These are phyloP conservation scores for Pteropus alecto DNA, from an alignment of 2,113 vertebrate genomes.

Conservation along the genomic window DNA sequence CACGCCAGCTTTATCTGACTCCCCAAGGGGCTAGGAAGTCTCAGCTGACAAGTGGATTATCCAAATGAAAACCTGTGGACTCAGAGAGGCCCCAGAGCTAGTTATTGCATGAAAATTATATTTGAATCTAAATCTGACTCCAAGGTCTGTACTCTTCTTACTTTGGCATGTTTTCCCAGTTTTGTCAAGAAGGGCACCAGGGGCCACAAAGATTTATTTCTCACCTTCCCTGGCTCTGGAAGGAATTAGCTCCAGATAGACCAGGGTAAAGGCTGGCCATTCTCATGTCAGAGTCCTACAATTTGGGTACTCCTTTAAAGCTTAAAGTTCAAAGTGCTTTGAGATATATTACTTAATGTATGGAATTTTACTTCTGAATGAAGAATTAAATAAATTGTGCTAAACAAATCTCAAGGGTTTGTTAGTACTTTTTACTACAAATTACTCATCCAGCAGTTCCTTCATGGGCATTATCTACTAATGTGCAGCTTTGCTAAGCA, in stretches of 20 bases:
- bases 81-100: neutral
- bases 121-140: neutral
- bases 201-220: neutral
- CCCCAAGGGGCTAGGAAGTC: neutral
- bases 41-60: neutral
- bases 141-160: neutral
- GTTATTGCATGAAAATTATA: neutral
- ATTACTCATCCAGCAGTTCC: slow-evolving; percentile 38
- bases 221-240: neutral
- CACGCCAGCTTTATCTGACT: neutral
- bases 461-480: neutral
- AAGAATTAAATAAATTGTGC: slow-evolving; percentile 3
- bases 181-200: neutral
- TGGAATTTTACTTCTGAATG: slow-evolving; percentile 36
- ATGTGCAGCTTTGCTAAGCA: slow-evolving; percentile 1
- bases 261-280: neutral
- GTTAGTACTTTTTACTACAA: neutral
- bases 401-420: slow-evolving; percentile 20
- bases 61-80: neutral
- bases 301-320: neutral
- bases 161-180: neutral
- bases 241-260: neutral
- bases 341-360: neutral
- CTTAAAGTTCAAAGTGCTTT: neutral
- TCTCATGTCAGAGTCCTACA: neutral